A percentile compares a stretch with the other conserved stretches of the same genome.
Conservation (phyloP, 2,797 vertebrate species). For the Chelonia mydas region DNA sequence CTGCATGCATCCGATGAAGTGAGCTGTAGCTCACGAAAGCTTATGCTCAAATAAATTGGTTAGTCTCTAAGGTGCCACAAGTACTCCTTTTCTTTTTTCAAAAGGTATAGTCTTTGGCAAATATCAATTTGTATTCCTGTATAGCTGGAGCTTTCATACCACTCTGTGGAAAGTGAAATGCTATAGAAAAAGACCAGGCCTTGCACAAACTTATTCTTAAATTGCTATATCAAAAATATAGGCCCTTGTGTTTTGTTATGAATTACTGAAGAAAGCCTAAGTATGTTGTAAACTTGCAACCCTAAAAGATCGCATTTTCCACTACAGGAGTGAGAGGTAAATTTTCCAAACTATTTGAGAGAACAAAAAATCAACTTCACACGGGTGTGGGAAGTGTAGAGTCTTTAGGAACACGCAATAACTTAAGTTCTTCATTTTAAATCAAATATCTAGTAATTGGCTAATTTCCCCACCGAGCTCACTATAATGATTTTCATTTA, state of each 20-base stretch:
- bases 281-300: rapidly evolving
- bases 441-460: neutral
- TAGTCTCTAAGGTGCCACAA: no score
- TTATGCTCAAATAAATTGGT: no score
- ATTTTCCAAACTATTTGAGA: neutral
- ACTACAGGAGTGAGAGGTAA: neutral
- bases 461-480: neutral
- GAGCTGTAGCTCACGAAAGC: no score
- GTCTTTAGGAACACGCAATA: constrained; percentile 30
- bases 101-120: neutral
- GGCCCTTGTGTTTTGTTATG: neutral
- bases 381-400: neutral
- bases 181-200: neutral
- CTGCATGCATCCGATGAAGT: no score
- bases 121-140: neutral
- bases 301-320: neutral
- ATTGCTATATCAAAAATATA: neutral
- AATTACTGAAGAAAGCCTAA: neutral
- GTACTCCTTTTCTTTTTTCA: neutral
- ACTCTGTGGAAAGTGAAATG: neutral
- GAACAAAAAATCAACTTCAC: constrained; percentile 6
- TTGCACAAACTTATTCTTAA: neutral
- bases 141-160: neutral
- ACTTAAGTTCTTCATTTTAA: neutral
- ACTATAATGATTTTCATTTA: neutral